These are phyloP conservation scores for Maniola jurtina DNA, from an alignment of 1,140 invertebrate species.

Conservation along the genomic window DNA sequence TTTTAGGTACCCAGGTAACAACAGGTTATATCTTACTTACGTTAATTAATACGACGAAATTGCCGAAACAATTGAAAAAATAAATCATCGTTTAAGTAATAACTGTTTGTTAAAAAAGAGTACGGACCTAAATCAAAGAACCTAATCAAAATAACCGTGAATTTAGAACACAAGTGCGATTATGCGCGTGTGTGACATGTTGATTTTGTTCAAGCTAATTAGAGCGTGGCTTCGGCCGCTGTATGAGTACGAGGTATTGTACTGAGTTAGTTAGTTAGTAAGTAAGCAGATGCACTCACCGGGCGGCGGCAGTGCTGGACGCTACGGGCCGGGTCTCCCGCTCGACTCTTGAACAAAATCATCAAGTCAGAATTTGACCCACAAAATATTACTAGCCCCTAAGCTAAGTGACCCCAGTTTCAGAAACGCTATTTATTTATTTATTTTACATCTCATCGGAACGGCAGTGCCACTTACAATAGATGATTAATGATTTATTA, in stretches of 20 bases:
- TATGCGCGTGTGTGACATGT: slow-evolving; percentile 11
- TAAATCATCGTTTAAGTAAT: too few relatives aligned
- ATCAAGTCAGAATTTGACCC: slow-evolving; percentile 41
- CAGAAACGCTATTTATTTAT: too few relatives aligned
- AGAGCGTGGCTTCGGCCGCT: slow-evolving; percentile 22
- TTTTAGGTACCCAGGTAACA: too few relatives aligned
- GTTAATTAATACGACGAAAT: too few relatives aligned
- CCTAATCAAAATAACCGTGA: background rate
- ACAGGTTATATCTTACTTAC: too few relatives aligned
- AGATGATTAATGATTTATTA: too few relatives aligned
- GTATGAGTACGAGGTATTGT: background rate
- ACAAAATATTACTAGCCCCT: background rate
- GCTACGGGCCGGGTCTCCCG: slow-evolving; percentile 59
- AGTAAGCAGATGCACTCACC: slow-evolving; percentile 56
- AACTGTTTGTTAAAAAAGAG: too few relatives aligned
- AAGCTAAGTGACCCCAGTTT: too few relatives aligned
- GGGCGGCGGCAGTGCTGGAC: slow-evolving; percentile 47
- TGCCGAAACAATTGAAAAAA: too few relatives aligned
- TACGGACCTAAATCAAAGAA: too few relatives aligned
- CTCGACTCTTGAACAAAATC: slow-evolving; percentile 74
- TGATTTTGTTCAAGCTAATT: slow-evolving; percentile 66
- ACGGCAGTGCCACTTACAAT: too few relatives aligned
- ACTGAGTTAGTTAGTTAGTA: slow-evolving; percentile 24
- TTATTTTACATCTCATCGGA: too few relatives aligned
- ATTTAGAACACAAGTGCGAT: background rate